A percentile compares a stretch with the other conserved stretches of the same genome.
Conservation (phyloP, 2,797 vertebrate genomes). For the Hybognathus amarus region DNA sequence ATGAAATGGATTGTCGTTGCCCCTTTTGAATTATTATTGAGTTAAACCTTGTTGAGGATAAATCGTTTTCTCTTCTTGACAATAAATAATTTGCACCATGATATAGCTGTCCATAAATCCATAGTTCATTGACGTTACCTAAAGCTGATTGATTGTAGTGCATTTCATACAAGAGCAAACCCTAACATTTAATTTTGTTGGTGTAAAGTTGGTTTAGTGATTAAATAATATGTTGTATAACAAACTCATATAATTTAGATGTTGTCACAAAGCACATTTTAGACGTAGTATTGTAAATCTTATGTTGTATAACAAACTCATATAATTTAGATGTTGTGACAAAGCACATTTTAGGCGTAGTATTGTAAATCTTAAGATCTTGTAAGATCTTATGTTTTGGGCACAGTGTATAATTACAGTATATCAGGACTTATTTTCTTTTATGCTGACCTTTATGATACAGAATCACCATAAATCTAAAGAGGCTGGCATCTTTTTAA, state of each 20-base stretch:
- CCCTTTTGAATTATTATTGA: conserved; percentile 30
- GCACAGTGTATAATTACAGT: background rate
- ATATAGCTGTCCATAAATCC: conserved; percentile 13
- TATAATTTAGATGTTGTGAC: background rate
- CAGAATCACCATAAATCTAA: background rate
- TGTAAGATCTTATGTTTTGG: background rate
- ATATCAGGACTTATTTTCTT: background rate
- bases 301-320: background rate
- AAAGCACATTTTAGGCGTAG: background rate
- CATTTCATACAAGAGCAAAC: background rate
- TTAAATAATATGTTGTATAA: background rate
- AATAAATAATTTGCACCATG: background rate
- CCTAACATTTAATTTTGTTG: background rate
- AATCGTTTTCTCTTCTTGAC: conserved; percentile 25
- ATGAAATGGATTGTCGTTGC: conserved; percentile 15
- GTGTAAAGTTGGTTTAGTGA: background rate
- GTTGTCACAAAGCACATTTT: background rate
- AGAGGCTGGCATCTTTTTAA: background rate
- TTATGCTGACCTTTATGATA: background rate
- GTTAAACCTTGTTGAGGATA: background rate
- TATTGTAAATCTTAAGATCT: background rate
- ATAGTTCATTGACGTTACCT: background rate
- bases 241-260: background rate
- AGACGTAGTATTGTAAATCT: background rate
- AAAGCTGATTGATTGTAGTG: background rate